Percentiles rank a stretch among this genome's conserved stretches.
Conservation (phyloP, 2,113 vertebrate genomes). For the Chrysochloris asiatica region DNA sequence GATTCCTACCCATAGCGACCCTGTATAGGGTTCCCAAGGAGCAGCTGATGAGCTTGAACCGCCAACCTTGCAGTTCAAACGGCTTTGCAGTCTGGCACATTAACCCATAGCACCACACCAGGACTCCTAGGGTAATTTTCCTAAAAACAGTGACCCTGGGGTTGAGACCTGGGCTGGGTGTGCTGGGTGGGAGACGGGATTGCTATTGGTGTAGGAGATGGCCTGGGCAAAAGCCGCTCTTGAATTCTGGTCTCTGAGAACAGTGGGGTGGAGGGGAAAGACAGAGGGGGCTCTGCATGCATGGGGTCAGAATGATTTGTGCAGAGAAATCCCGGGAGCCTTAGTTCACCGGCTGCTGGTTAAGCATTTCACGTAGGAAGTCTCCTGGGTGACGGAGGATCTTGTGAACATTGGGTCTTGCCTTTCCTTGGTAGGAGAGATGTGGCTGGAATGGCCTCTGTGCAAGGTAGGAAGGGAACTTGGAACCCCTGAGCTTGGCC, state of each 20-base stretch:
- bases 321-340: neutral
- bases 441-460: neutral
- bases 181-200: too few relatives aligned
- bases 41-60: too few relatives aligned
- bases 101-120: too few relatives aligned
- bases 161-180: neutral
- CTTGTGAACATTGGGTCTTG: neutral
- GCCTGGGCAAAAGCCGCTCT: neutral
- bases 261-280: neutral
- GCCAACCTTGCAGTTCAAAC: too few relatives aligned
- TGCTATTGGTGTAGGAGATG: neutral
- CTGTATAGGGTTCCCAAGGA: too few relatives aligned
- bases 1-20: too few relatives aligned
- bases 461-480: neutral
- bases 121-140: neutral
- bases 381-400: neutral
- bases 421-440: neutral
- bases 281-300: neutral
- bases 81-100: too few relatives aligned
- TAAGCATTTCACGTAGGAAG: neutral
- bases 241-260: neutral
- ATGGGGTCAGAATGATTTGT: neutral
- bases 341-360: constrained; percentile 16
- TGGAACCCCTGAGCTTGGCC: neutral
- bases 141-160: neutral